Percentiles rank a stretch among this genome's conserved stretches.
Conservation (phyloP, 2,888 invertebrate genomes). For the Dicycla oo region DNA sequence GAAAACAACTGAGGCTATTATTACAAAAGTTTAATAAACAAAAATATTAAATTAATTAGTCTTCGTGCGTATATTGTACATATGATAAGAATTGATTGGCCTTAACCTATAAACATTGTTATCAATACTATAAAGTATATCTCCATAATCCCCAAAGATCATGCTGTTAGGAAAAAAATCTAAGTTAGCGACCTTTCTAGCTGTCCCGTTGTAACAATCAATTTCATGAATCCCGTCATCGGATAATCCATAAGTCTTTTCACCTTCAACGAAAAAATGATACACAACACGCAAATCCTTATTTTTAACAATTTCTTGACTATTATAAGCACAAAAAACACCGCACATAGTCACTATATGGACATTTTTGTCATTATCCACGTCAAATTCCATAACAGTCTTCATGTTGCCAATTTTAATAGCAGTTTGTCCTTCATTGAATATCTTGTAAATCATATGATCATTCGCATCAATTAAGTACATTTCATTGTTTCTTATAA, state of each 20-base stretch:
- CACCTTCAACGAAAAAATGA: conserved; percentile 78
- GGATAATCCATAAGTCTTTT: conserved; percentile 78
- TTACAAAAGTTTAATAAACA: conserved; percentile 33
- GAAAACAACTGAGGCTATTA: conserved; percentile 23
- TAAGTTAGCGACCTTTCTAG: conserved; percentile 75
- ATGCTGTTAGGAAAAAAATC: conserved; percentile 80
- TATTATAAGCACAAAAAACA: conserved; percentile 77
- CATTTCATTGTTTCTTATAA: conserved; percentile 83
- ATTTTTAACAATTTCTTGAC: conserved; percentile 79
- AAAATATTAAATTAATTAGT: conserved; percentile 47
- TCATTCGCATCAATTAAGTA: conserved; percentile 83
- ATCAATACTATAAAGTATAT: conserved; percentile 81
- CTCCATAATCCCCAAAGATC: conserved; percentile 84
- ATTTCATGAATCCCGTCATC: conserved; percentile 79
- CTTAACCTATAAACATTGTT: conserved; percentile 80
- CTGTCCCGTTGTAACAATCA: conserved; percentile 82
- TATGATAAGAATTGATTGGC: conserved; percentile 80
- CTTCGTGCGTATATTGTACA: conserved; percentile 78
- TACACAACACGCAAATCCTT: conserved; percentile 77
- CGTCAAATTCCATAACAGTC: conserved; percentile 83
- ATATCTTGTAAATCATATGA: conserved; percentile 84
- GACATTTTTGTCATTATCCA: conserved; percentile 80
- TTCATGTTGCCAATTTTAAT: conserved; percentile 76
- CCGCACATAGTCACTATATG: conserved; percentile 85
- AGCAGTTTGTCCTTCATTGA: conserved; percentile 71